Conservation (phyloP, 2,797 vertebrate genomes). For the Amazona finschi region DNA sequence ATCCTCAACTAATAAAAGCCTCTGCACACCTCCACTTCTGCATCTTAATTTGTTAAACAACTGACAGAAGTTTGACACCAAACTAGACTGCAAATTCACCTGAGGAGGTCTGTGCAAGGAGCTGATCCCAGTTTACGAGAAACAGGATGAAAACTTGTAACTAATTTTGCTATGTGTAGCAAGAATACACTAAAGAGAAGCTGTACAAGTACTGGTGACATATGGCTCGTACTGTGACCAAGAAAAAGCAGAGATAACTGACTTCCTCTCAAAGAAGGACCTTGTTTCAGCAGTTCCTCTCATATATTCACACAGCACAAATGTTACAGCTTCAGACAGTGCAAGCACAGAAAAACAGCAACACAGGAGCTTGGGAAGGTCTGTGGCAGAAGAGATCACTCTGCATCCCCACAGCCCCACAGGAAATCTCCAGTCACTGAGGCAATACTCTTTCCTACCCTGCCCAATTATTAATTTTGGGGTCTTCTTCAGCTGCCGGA, state of each 20-base stretch:
- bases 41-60: not conserved
- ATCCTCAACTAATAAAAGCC: not conserved
- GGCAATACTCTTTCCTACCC: not conserved
- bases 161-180: not conserved
- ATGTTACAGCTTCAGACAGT: accelerated
- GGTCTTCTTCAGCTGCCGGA: not conserved
- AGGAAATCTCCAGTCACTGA: not conserved
- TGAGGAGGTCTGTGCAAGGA: not conserved
- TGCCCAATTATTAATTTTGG: conserved; percentile 11
- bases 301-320: not conserved
- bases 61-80: not conserved
- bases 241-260: not conserved
- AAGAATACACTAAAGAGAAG: not conserved
- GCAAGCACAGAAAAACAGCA: not conserved
- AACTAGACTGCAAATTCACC: not conserved
- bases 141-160: not conserved
- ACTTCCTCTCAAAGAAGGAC: not conserved
- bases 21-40: not conserved
- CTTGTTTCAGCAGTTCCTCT: not conserved
- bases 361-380: not conserved
- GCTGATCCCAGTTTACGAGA: not conserved
- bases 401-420: not conserved
- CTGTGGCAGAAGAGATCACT: not conserved
- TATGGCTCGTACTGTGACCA: not conserved
- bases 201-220: not conserved